Base-by-base conservation (phyloP, 2,888 invertebrate species). In the Lampropteryx suffumata region DNA sequence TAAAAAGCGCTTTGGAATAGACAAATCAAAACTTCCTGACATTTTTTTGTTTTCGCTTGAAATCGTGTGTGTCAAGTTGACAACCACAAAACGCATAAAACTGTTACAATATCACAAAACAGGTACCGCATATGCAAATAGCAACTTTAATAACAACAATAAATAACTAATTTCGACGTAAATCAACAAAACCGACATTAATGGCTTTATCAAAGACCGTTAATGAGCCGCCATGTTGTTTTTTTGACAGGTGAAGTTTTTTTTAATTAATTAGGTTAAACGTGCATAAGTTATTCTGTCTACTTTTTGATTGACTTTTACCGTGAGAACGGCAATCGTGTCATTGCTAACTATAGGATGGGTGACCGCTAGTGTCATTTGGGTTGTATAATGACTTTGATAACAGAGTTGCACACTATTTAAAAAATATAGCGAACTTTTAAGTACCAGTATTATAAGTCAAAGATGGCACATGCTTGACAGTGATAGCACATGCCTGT, bases 151-250 rank as follows among this genome's bases (percentile, higher is more conserved):
- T 55, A 55, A 36, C 45, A 48, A 57, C 55, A 32, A 48, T 52
- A 52, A 48, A 52, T 47, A 33, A 51, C 28, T 5, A 8, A 33
- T 34, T 35, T 33, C 7, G 24, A 28, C 32, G 68, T 71, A 67
- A 62, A 66, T 62, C 52, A 52, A 49, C 39, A 32, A 51, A 49
- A 60, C 57, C 57, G 77, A 79, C 78, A 49, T 73, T 80, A 67
- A 79, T 80, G 53, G 71, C 78, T 80, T 74, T 69, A 78, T 79
- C 73, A 75, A 13, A 45, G 21, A 27, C 40, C 32, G 44, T 56
- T 59, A 62, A 59, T 55, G 57, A 58, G 61, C 52, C 59, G 64
- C 71, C 71, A 73, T 67, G 61, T 67, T 69, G 64, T 33, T 59
- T 69, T 64, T 63, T 68, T 70, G 61, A 64, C 62, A 60, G 59